A percentile compares a stretch with the other conserved stretches of the same genome.
These are phyloP conservation scores for Sapayoa aenigma DNA, from an alignment of 2,113 vertebrate genomes.

Conservation along the genomic window DNA sequence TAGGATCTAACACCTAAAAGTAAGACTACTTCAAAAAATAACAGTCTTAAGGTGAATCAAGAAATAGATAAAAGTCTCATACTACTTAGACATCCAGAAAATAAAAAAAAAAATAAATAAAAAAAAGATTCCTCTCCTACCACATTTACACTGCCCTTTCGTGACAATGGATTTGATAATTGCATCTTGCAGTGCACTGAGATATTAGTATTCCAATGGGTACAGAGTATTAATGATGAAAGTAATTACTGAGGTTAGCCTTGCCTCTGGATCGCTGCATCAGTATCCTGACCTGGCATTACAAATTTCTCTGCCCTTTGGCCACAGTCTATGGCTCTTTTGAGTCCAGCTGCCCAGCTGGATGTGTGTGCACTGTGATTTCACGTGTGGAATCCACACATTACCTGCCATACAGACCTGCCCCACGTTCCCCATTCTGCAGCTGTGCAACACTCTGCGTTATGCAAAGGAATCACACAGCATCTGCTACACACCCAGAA, in stretches of 20 bases:
- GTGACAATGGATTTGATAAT: neutral
- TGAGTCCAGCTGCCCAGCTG: neutral
- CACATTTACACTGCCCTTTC: neutral
- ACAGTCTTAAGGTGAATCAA: neutral
- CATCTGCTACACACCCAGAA: neutral
- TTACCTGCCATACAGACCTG: neutral
- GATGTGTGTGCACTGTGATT: neutral
- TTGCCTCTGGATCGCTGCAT: fast-evolving
- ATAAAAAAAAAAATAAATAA: neutral
- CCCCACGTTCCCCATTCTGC: fast-evolving
- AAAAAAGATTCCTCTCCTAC: neutral
- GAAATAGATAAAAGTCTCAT: neutral
- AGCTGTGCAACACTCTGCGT: neutral
- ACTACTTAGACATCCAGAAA: neutral
- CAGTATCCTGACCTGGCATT: neutral
- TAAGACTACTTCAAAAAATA: neutral
- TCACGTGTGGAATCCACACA: fast-evolving
- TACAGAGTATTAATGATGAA: neutral
- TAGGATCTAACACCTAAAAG: neutral
- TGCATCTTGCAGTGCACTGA: neutral
- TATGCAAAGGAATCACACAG: neutral
- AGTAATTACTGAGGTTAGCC: neutral
- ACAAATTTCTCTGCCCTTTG: neutral
- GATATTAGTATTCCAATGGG: neutral
- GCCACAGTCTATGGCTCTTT: neutral